phyloP scores from a whole-genome alignment of 2,113 vertebrate species.

The Aspidoscelis tigris region DNA sequence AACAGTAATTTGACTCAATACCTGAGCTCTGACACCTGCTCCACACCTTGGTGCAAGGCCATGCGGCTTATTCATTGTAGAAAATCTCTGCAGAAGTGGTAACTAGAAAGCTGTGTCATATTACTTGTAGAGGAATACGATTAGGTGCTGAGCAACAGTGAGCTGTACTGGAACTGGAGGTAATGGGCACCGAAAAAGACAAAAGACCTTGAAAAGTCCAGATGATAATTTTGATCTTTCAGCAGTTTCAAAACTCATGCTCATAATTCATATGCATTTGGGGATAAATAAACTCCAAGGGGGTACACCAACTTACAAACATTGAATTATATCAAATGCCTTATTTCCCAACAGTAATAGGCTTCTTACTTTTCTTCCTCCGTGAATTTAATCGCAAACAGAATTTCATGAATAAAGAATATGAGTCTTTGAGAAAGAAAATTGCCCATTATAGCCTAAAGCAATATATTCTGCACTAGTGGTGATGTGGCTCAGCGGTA shows the following conservation, averaged over 20 bases:
- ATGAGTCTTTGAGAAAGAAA: not conserved
- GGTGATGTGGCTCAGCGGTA: not conserved
- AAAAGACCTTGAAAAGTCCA: not conserved
- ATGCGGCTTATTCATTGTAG: not conserved
- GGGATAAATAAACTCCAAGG: not conserved
- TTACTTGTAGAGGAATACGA: not conserved
- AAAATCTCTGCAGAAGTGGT: not conserved
- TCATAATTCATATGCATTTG: not conserved
- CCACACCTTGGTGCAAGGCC: not conserved
- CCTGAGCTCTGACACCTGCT: not conserved
- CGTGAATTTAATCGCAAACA: not conserved
- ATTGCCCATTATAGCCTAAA: not conserved
- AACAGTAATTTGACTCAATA: slow-evolving; percentile 12
- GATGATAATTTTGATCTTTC: not conserved
- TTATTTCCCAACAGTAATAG: not conserved
- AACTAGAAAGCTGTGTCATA: not conserved
- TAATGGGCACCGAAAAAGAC: no score
- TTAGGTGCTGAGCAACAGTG: not conserved
- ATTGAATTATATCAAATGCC: not conserved
- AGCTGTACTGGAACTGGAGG: not conserved
- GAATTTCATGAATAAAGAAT: slow-evolving; percentile 6
- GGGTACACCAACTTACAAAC: not conserved
- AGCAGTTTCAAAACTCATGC: not conserved
- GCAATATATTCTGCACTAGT: not conserved
- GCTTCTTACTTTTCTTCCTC: not conserved